phyloP scores from a whole-genome alignment of 2,888 invertebrate genomes.

The Drosophila fulvimacula region DNA sequence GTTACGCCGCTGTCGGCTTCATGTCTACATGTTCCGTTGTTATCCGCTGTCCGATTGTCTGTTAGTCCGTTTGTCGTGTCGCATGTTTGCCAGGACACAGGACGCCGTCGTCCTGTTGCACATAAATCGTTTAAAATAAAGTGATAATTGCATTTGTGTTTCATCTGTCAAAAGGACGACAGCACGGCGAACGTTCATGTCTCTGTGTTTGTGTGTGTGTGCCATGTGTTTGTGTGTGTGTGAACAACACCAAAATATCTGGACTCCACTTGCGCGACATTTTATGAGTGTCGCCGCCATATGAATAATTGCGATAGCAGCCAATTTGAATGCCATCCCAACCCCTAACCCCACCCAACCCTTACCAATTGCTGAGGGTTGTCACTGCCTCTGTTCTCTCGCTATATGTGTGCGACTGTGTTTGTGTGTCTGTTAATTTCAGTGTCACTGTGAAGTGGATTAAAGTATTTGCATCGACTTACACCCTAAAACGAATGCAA shows the following conservation, averaged over 20 bases:
- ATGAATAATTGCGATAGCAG: slow-evolving; percentile 82
- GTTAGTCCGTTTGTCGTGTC: slow-evolving; percentile 15
- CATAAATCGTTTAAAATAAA: slow-evolving; percentile 82
- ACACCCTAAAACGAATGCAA: slow-evolving; percentile 74
- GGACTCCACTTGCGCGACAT: slow-evolving; percentile 69
- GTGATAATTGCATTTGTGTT: slow-evolving; percentile 82
- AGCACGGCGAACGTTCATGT: slow-evolving; percentile 36
- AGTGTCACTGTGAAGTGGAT: slow-evolving; percentile 80
- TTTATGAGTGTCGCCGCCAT: slow-evolving; percentile 79
- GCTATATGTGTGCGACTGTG: slow-evolving; percentile 10
- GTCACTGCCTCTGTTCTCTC: slow-evolving; percentile 22
- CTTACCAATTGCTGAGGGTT: slow-evolving; percentile 51
- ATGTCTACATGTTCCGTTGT: slow-evolving; percentile 70
- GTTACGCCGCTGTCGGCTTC: slow-evolving; percentile 62
- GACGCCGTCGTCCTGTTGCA: slow-evolving; percentile 58
- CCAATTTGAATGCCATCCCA: slow-evolving; percentile 74
- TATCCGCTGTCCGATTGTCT: slow-evolving; percentile 15
- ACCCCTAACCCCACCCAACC: slow-evolving; percentile 9
- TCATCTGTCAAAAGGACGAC: slow-evolving; percentile 77
- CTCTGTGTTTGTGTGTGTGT: slow-evolving; percentile 17
- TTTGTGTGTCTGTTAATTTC: slow-evolving; percentile 64
- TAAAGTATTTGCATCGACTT: slow-evolving; percentile 80
- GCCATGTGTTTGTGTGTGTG: slow-evolving; percentile 7
- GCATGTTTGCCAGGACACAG: slow-evolving; percentile 41
- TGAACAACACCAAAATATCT: slow-evolving; percentile 25